A percentile compares a stretch with the other conserved stretches of the same genome.
Conservation (phyloP, 2,113 vertebrate genomes). For the Bufo gargarizans region DNA sequence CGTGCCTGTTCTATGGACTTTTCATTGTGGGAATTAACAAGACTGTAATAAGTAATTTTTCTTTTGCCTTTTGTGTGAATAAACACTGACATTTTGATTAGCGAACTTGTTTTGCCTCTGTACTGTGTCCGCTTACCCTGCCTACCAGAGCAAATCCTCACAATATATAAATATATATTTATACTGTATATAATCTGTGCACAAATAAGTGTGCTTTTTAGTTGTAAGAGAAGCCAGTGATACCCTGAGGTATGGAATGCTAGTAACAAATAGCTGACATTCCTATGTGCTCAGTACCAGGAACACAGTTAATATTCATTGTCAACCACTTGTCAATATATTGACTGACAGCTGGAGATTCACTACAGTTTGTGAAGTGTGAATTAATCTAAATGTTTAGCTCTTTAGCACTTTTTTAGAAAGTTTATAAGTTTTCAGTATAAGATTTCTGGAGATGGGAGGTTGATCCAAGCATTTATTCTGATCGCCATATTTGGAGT, state of each 20-base stretch:
- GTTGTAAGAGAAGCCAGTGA: neutral
- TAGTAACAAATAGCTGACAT: constrained; percentile 39
- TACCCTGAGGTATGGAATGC: constrained; percentile 30
- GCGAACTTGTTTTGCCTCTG: too few relatives aligned
- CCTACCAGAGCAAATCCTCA: too few relatives aligned
- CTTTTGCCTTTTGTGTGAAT: too few relatives aligned
- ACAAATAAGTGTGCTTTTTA: neutral
- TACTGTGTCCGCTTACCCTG: too few relatives aligned
- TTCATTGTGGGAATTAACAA: too few relatives aligned
- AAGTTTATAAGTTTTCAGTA: neutral
- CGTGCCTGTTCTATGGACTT: too few relatives aligned
- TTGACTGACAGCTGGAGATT: neutral
- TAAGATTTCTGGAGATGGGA: too few relatives aligned
- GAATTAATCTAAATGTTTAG: neutral
- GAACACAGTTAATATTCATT: neutral
- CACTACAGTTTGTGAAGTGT: neutral
- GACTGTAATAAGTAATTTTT: too few relatives aligned
- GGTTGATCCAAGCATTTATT: too few relatives aligned
- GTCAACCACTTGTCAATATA: neutral
- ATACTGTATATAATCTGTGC: neutral
- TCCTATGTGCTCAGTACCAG: constrained; percentile 22
- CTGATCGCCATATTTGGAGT: too few relatives aligned
- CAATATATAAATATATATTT: too few relatives aligned
- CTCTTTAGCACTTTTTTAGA: neutral
- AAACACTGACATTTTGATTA: too few relatives aligned